phyloP scores from a whole-genome alignment of 2,888 invertebrate species.

The Mythimna albipuncta region DNA sequence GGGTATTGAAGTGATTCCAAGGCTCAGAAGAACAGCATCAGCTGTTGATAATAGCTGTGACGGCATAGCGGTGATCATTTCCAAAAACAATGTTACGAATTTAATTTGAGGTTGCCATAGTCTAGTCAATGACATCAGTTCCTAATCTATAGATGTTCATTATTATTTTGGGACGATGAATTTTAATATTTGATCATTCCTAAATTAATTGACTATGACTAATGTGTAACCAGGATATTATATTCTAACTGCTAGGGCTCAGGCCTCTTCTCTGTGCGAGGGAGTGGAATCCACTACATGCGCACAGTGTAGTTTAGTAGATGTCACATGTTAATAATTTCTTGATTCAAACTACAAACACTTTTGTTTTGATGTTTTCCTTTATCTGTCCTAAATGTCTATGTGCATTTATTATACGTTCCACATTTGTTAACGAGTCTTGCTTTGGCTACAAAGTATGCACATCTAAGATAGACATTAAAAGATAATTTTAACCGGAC shows the following conservation, averaged over 20 bases:
- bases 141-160: slow-evolving; percentile 14
- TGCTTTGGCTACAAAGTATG: slow-evolving; percentile 6
- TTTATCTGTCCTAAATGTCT: too few relatives aligned
- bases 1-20: slow-evolving; percentile 38
- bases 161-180: slow-evolving; percentile 23
- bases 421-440: neutral
- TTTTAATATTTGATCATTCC: slow-evolving; percentile 12
- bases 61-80: slow-evolving; percentile 33
- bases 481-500: slow-evolving; percentile 24
- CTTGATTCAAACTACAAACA: neutral
- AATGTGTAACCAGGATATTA: neutral
- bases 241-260: neutral
- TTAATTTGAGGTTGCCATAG: slow-evolving; percentile 1
- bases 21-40: slow-evolving; percentile 10
- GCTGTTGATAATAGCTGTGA: slow-evolving; percentile 36
- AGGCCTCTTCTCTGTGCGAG: neutral
- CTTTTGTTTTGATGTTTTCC: too few relatives aligned
- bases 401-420: neutral
- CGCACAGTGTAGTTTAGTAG: neutral
- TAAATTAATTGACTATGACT: neutral
- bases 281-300: neutral
- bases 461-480: slow-evolving; percentile 15
- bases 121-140: slow-evolving; percentile 44
- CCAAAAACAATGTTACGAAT: slow-evolving; percentile 34
- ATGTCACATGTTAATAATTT: neutral